Evolutionary conservation across 2,888 invertebrate species (phyloP).

Genomic region (Eilema depressum): DNA sequence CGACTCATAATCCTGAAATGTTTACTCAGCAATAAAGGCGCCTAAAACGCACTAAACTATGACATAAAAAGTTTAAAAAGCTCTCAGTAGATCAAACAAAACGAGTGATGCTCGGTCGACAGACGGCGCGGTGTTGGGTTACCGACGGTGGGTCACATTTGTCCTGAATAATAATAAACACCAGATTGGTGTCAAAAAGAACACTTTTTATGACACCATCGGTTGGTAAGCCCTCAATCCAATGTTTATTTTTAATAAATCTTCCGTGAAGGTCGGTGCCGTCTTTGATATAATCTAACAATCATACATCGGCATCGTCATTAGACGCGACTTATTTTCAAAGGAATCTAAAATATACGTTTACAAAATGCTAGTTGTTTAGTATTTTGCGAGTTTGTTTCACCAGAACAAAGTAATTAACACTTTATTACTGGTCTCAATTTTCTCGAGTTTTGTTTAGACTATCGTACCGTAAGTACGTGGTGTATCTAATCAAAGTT

Average conservation of each 20-base stretch:
- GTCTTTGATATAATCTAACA: slow-evolving; percentile 66
- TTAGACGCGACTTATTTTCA: not conserved
- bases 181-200: slow-evolving; percentile 85
- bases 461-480: slow-evolving; percentile 25
- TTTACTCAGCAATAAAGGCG: slow-evolving; percentile 84
- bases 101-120: slow-evolving; percentile 77
- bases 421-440: slow-evolving; percentile 65
- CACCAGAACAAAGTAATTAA: slow-evolving; percentile 68
- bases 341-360: not conserved
- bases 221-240: slow-evolving; percentile 74
- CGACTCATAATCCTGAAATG: slow-evolving; percentile 74
- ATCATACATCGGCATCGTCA: slow-evolving; percentile 44
- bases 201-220: slow-evolving; percentile 84
- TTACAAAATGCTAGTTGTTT: slow-evolving; percentile 15
- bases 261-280: slow-evolving; percentile 72
- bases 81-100: slow-evolving; percentile 87
- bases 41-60: slow-evolving; percentile 82
- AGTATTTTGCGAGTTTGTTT: slow-evolving; percentile 53
- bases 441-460: slow-evolving; percentile 57
- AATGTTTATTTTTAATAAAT: slow-evolving; percentile 81
- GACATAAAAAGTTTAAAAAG: slow-evolving; percentile 87
- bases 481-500: not conserved
- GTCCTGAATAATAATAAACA: slow-evolving; percentile 85
- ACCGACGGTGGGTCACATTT: slow-evolving; percentile 81
- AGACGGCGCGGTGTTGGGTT: slow-evolving; percentile 80